These are phyloP conservation scores for Drosophila littoralis DNA, from an alignment of 1,140 invertebrate species.

Conservation along the genomic window DNA sequence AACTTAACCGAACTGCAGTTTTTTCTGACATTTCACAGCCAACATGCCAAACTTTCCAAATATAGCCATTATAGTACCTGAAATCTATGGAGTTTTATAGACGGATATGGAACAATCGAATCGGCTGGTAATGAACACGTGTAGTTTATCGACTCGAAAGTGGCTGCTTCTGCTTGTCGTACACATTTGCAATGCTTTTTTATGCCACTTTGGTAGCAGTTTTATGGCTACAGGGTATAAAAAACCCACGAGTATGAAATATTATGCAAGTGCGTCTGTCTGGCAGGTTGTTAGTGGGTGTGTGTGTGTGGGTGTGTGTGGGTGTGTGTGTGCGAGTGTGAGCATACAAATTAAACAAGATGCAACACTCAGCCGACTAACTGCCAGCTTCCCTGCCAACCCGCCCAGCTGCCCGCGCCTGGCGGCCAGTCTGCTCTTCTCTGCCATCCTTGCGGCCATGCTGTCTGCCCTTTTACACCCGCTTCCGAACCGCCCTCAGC, in stretches of 20 bases:
- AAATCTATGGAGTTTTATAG: not conserved
- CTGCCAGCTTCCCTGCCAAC: constrained; percentile 18
- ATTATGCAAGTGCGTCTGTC: constrained; percentile 59
- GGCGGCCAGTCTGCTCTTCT: constrained; percentile 8
- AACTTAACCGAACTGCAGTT: not conserved
- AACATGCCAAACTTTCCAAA: not conserved
- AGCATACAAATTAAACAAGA: constrained; percentile 73
- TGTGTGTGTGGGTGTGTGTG: constrained; percentile 8
- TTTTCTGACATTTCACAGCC: not conserved
- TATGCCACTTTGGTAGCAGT: constrained; percentile 1
- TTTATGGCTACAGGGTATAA: constrained; percentile 27
- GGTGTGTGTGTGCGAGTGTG: constrained; percentile 35
- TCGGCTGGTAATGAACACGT: not conserved
- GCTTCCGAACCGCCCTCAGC: not conserved
- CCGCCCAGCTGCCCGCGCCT: no score
- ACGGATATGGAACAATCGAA: not conserved
- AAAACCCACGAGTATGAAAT: constrained; percentile 53
- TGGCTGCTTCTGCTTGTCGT: constrained; percentile 9
- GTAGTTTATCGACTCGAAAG: not conserved
- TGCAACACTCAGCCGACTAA: constrained; percentile 59
- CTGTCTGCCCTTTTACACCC: constrained; percentile 30
- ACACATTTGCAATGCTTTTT: constrained; percentile 5
- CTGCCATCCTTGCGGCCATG: constrained; percentile 32
- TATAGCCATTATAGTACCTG: not conserved
- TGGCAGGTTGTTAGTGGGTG: constrained; percentile 21